phyloP scores from a whole-genome alignment of 37 sponge, comb jelly and placozoan species.

The Halichondria panicea region DNA sequence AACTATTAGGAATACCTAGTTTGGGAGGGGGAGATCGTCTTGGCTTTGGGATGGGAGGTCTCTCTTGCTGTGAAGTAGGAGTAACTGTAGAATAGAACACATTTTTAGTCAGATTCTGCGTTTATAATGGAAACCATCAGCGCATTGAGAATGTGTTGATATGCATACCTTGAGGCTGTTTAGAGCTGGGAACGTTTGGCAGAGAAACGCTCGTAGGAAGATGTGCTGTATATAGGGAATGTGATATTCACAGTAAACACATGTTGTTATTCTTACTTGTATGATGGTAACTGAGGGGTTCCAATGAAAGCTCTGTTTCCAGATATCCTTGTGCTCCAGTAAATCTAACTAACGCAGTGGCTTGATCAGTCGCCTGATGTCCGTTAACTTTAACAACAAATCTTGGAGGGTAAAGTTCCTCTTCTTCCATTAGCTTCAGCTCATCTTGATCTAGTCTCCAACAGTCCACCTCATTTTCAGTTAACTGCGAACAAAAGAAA shows the following conservation, averaged over 20 bases:
- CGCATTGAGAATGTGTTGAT: too few relatives aligned
- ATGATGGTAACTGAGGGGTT: background rate
- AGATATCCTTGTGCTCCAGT: background rate
- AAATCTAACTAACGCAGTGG: background rate
- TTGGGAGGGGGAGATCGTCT: too few relatives aligned
- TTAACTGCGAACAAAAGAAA: background rate
- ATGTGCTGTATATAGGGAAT: background rate
- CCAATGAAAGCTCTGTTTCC: background rate
- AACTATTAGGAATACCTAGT: too few relatives aligned
- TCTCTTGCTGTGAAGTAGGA: too few relatives aligned
- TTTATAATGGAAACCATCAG: too few relatives aligned
- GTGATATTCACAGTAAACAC: background rate
- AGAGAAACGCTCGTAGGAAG: too few relatives aligned
- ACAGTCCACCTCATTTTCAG: slow-evolving; percentile 1
- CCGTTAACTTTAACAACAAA: slow-evolving; percentile 10
- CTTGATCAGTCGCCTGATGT: background rate
- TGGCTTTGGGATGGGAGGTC: too few relatives aligned
- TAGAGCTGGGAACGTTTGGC: too few relatives aligned
- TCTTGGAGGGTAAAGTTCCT: slow-evolving; percentile 10
- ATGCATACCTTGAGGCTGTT: too few relatives aligned
- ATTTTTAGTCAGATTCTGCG: too few relatives aligned
- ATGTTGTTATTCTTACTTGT: background rate
- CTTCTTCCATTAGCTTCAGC: slow-evolving; percentile 7
- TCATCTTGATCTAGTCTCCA: background rate
- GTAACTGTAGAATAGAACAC: too few relatives aligned